Base-by-base conservation (phyloP, 2,113 vertebrate species). In the Myocastor coypus region DNA sequence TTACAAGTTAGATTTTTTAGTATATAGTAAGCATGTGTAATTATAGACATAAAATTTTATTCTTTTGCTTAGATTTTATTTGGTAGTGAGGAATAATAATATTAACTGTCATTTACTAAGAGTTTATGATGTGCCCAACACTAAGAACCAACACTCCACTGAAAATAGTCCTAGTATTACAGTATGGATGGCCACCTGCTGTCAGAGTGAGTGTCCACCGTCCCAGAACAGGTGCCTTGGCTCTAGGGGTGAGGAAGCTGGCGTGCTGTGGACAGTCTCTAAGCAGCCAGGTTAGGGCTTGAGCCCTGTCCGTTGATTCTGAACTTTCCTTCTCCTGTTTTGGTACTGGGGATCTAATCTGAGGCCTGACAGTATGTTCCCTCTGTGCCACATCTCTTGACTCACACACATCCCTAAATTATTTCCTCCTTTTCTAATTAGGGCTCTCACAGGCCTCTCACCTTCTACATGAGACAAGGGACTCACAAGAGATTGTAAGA, bases 1-100 rank as follows among this genome's bases (percentile, higher is more conserved):
- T 11, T 88, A 32, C 86, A 55, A 55, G 16, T 84, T 87, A 80
- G 1, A 68, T 55, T 73, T 81, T 19, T 50, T 85, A 37, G 63
- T 87, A 7, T 95, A 6, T 82, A 77, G 5, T 61, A 92, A 24
- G 84, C 12, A 92, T 73, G 26, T 91, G 19, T 86, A 86, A 83
- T 86, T 96, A 63, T 63, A 55, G 52, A 28, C 57, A 37, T 61
- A 87, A 61, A 40, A 26, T 84, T 52, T 86, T 95, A 68, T 94
- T 90, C 42, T 91, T 94, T 97, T 91, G 66, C 26, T 80, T 90
- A 40, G n/a, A 34, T 93, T 96, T 75, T 87, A 75, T 57, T 94
- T 91, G 96, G 37, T 71, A 95, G 12, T 92, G 92, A 81, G 26
- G 66, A 82, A 68, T 95, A 89, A 88, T 87, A 50, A 46, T 80